Base-by-base conservation (phyloP, 1,140 invertebrate species). In the Brachionus asplanchnoidis region DNA sequence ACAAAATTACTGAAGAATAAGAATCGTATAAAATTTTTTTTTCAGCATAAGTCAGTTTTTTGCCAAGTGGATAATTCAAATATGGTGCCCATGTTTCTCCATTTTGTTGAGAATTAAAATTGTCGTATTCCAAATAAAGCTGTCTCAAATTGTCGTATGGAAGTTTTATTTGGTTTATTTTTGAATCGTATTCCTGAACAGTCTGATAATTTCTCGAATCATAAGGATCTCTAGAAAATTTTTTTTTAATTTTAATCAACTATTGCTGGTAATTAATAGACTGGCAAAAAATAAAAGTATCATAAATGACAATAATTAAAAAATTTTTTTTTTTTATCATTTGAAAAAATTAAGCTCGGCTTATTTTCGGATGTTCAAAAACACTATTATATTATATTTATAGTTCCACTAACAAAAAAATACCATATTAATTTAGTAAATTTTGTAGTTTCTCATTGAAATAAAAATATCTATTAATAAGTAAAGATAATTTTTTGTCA, bases 1-100 rank as follows among this genome's bases (percentile, higher is more conserved):
- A 50, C 9, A 70, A 26, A 28, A 46, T 23, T 77, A 82, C 79
- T 20, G 26, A 40, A 12, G 79, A 53, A 68, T 82, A 82, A 6
- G 20, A 36, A 26, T 82, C 79, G 8, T 82, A 82, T 23, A 82
- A 12, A 26, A 68, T 68, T 65, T 82, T 82, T 36, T 82, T 82
- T 65, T 82, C 32, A 65, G 79, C 26, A 46, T 82, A 82, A 6
- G 32, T 82, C 9, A 82, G 11, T 2, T n/a, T 26, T 60, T 46
- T 60, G 11, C 42, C 53, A 3, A 82, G 20, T 11, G 79, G 79
- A 82, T 82, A 82, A 28, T 82, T 82, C 23, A 82, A 44, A 60
- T 44, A 82, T 26, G 79, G 79, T 12, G 65, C 79, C 53, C 53
- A 82, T 65, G 79, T 65, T 65, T 82, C 79, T 65, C 60, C 79